A percentile compares a stretch with the other conserved stretches of the same genome.
Evolutionary conservation across 2,797 vertebrate species (phyloP).

Genomic region (Anguilla obscura): DNA sequence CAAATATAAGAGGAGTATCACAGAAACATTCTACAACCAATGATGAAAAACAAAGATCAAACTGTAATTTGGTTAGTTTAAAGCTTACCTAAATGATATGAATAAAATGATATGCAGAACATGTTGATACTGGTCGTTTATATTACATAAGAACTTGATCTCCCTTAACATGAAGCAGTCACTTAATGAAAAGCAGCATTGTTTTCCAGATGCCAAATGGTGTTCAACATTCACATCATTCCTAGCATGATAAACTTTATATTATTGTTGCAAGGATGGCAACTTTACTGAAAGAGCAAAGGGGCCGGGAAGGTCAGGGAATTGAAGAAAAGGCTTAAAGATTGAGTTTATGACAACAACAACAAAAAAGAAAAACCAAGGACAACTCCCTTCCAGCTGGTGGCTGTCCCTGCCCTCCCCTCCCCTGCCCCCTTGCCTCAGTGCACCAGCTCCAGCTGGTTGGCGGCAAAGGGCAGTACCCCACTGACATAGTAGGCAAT

Average conservation of each 20-base stretch:
- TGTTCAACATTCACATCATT: neutral
- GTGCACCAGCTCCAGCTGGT: conserved; percentile 83
- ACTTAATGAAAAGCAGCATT: neutral
- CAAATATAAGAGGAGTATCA: neutral
- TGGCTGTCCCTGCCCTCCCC: conserved; percentile 6
- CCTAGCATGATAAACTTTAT: conserved; percentile 5
- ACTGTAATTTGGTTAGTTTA: neutral
- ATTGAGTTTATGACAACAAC: conserved; percentile 33
- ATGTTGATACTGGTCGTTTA: neutral
- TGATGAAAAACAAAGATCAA: neutral
- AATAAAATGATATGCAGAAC: neutral
- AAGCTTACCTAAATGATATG: conserved; percentile 1
- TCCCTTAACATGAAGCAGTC: neutral
- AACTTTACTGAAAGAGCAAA: neutral
- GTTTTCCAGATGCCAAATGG: neutral
- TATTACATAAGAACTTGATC: conserved; percentile 3
- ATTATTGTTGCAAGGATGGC: neutral
- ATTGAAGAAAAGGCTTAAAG: neutral
- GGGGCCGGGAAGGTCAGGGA: neutral
- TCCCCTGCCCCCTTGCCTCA: conserved; percentile 25
- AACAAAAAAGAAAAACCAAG: conserved; percentile 3
- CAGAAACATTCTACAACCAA: neutral
- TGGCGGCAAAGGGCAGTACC: conserved; percentile 83
- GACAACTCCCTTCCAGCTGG: neutral
- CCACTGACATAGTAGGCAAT: conserved; percentile 87